Conservation (phyloP, 2,797 vertebrate genomes). For the Enteromius radiatus region DNA sequence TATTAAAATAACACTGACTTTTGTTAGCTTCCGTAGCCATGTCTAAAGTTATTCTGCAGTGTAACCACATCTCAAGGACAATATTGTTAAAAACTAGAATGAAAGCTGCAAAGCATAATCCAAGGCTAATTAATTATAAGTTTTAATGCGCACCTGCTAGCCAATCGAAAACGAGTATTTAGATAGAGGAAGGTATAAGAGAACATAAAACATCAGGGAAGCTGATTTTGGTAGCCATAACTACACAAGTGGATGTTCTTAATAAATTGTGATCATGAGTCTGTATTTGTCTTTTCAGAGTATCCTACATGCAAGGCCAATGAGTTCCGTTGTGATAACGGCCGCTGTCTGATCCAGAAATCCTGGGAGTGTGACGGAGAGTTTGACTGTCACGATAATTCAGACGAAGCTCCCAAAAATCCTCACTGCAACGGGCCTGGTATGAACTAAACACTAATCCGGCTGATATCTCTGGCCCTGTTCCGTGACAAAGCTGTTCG, state of each 20-base stretch:
- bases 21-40: neutral
- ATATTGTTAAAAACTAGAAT: neutral
- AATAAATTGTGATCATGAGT: neutral
- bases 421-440: slow-evolving; percentile 80
- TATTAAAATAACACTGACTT: neutral
- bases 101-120: neutral
- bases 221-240: neutral
- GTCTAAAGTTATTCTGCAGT: neutral
- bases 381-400: slow-evolving; percentile 86
- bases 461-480: neutral
- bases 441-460: slow-evolving; percentile 52
- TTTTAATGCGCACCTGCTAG: too few relatives aligned
- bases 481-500: neutral
- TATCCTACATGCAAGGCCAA: slow-evolving; percentile 83
- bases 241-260: neutral
- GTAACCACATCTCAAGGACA: neutral
- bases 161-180: too few relatives aligned
- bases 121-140: neutral
- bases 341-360: slow-evolving; percentile 83
- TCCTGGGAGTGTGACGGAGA: slow-evolving; percentile 87
- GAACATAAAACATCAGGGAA: neutral
- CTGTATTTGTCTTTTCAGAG: slow-evolving; percentile 67
- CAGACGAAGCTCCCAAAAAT: slow-evolving; percentile 85
- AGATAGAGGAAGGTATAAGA: neutral
- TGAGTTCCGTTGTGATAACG: slow-evolving; percentile 86